Evolutionary conservation across 1,140 invertebrate genomes (phyloP), one percentile per base, ranked within the genome.

Genomic region (Sminthurinus signatus): DNA sequence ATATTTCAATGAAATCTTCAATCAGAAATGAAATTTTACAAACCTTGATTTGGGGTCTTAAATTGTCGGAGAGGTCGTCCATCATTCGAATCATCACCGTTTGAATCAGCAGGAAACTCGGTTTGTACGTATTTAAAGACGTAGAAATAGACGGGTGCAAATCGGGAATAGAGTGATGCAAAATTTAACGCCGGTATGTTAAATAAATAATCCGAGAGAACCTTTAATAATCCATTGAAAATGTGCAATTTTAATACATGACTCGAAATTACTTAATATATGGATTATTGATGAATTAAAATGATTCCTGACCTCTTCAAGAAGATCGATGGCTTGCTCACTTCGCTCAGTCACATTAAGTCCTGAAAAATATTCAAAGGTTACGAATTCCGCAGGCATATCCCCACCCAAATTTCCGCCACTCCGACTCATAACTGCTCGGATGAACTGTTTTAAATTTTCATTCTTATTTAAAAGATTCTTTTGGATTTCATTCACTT

Each of bases 321-420:
- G 4, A 4, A 64, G 25, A 31, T 70, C 68, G 10, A 48, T 46
- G 21, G 64, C 68, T 51, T 70, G 68, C 14, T 64, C 64, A 19
- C 44, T 54, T 51, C 68, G 32, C 31, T 66, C 46, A 1, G 60
- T 63, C 0, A 63, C 55, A 58, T 67, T 64, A 15, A 70, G 42
- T 31, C 64, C 68, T 10, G 64, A 54, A 48, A 70, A 67, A 56
- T 70, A 70, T 29, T 70, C 68, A 59, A 70, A 70, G n/a, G 64
- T 2, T 4, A 59, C 46, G 14, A 70, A 31, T 31, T 64, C 56
- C 1, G 68, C 12, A 25, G 60, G 21, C 5, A 60, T 27, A 15
- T 66, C 64, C 0, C 51, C 19, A 27, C 60, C 44, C 19, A 42
- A 21, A 19, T 31, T 15, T 19, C 42, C 19, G 15, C 31, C 21